Evolutionary conservation across 2,888 invertebrate genomes (phyloP).

Genomic region (Drosophila kuntzei): DNA sequence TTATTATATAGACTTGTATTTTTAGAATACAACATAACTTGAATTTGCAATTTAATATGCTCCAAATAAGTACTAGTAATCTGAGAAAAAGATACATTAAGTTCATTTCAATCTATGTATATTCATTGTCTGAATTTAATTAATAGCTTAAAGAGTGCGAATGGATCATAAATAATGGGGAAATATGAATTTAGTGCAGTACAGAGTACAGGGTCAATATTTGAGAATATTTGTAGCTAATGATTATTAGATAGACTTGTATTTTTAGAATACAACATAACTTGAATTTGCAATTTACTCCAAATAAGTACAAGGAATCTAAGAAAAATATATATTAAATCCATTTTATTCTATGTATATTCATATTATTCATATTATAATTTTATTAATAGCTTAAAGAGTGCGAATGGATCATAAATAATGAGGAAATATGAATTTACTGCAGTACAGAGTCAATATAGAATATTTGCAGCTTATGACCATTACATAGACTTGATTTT

Average conservation of each 20-base stretch:
- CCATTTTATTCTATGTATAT: slow-evolving; percentile 5
- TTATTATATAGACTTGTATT: not conserved
- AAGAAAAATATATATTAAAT: not conserved
- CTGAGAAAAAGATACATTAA: not conserved
- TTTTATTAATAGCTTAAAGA: slow-evolving; percentile 10
- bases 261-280: not conserved
- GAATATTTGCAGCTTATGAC: slow-evolving; percentile 8
- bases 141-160: slow-evolving; percentile 8
- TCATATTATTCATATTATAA: too few relatives aligned
- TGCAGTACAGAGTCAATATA: not conserved
- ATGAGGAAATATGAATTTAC: not conserved
- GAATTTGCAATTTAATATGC: slow-evolving; percentile 15
- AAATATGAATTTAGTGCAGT: not conserved
- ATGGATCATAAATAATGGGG: slow-evolving; percentile 27
- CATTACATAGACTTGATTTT: slow-evolving; percentile 7
- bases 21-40: not conserved
- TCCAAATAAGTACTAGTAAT: not conserved
- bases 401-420: slow-evolving; percentile 29
- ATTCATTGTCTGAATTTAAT: slow-evolving; percentile 6
- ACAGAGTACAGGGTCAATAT: slow-evolving; percentile 6
- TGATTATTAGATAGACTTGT: not conserved
- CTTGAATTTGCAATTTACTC: slow-evolving; percentile 12
- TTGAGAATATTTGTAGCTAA: slow-evolving; percentile 1
- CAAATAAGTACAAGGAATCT: not conserved
- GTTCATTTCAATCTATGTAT: not conserved